These are phyloP conservation scores for Sericinus montela DNA, from an alignment of 2,888 invertebrate species.

Conservation along the genomic window DNA sequence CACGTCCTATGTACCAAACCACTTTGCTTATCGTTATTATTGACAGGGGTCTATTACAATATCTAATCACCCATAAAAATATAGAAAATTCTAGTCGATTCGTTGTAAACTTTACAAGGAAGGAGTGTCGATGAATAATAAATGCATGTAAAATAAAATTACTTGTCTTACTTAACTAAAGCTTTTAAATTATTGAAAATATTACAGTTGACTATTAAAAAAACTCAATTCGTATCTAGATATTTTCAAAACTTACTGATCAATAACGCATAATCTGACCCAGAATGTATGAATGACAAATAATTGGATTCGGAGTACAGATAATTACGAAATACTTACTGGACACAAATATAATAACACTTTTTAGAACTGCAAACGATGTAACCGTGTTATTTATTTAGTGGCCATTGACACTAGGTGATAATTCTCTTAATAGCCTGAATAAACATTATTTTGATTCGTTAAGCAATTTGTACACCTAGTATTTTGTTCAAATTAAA, in stretches of 20 bases:
- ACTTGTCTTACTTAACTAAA: too few species aligned
- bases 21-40: neutral
- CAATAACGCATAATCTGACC: conserved; percentile 1
- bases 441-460: conserved; percentile 8
- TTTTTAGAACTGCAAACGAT: conserved; percentile 45
- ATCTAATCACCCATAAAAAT: neutral
- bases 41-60: neutral
- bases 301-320: conserved; percentile 14
- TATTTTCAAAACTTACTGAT: neutral
- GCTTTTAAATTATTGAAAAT: too few species aligned
- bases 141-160: too few species aligned
- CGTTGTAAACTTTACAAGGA: too few species aligned
- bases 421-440: conserved; percentile 37
- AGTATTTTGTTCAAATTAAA: too few species aligned
- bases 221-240: neutral
- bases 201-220: neutral
- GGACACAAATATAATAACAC: conserved; percentile 18
- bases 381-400: conserved; percentile 65
- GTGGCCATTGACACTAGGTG: conserved; percentile 52
- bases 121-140: too few species aligned
- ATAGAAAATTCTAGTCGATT: too few species aligned
- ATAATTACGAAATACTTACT: conserved; percentile 9
- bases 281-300: conserved; percentile 12
- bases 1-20: neutral
- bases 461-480: too few species aligned